phyloP scores from a whole-genome alignment of 64 coral and sea anemone species.

The Platygyra sinensis region DNA sequence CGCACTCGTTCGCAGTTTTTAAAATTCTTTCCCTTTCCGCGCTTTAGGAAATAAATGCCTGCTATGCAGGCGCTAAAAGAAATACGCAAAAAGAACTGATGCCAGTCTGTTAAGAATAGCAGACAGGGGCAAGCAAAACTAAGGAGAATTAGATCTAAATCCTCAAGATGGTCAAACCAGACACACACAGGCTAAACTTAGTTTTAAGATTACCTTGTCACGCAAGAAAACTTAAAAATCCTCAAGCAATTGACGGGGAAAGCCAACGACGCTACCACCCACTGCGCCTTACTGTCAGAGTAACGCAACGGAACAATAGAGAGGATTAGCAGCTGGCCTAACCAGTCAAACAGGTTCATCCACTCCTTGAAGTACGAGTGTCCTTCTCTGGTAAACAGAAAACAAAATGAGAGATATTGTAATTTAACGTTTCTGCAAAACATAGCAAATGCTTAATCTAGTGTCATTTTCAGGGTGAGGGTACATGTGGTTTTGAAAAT shows the following conservation, averaged over 20 bases:
- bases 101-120: no score
- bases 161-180: no score
- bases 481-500: no score
- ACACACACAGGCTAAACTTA: no score
- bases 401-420: not conserved
- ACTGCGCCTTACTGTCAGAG: conserved; percentile 64
- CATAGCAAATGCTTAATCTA: not conserved
- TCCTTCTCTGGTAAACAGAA: conserved; percentile 61
- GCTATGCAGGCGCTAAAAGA: no score
- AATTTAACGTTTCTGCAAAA: not conserved
- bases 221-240: conserved; percentile 87
- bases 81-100: no score
- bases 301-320: conserved; percentile 62
- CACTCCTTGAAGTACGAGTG: conserved; percentile 69
- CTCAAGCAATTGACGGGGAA: conserved; percentile 84
- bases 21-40: no score
- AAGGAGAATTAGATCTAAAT: not conserved
- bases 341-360: conserved; percentile 85
- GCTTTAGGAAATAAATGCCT: no score
- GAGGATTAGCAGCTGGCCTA: conserved; percentile 70
- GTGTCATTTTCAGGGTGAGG: no score
- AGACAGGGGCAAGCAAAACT: no score
- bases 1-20: no score
- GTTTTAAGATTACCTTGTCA: conserved; percentile 59
- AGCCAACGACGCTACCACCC: conserved; percentile 79